Conservation (phyloP, 2,888 invertebrate species). For the Pegoplata infirma region DNA sequence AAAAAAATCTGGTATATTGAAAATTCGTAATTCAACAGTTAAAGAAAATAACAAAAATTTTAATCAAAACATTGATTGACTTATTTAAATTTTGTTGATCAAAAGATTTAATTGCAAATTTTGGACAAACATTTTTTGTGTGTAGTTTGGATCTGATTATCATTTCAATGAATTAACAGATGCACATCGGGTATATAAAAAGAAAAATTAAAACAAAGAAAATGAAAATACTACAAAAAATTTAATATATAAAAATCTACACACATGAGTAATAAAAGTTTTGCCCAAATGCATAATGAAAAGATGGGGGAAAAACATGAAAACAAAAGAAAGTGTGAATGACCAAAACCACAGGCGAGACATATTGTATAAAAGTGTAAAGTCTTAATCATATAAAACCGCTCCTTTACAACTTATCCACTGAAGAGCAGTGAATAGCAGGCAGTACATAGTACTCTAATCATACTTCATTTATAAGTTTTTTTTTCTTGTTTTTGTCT, state of each 20-base stretch:
- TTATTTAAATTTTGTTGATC: too few species aligned
- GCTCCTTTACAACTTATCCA: background rate
- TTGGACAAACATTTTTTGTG: too few species aligned
- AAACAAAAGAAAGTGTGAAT: slow-evolving; percentile 51
- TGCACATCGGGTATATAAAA: too few species aligned
- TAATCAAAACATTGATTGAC: too few species aligned
- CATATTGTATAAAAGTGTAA: slow-evolving; percentile 25
- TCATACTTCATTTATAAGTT: background rate
- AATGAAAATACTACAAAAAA: background rate
- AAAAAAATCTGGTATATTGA: too few species aligned
- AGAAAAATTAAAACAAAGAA: too few species aligned
- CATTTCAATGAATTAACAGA: too few species aligned
- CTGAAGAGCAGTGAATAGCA: background rate
- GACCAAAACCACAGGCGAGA: slow-evolving; percentile 53
- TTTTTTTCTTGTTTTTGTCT: background rate
- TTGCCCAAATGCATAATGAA: slow-evolving; percentile 5
- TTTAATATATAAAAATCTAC: slow-evolving; percentile 28
- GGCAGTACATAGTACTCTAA: too few species aligned
- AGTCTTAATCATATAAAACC: slow-evolving; percentile 25
- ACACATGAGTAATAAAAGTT: slow-evolving; percentile 36
- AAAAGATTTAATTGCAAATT: too few species aligned
- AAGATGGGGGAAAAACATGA: background rate
- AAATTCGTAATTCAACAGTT: too few species aligned
- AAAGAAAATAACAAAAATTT: too few species aligned
- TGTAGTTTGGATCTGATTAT: too few species aligned